A percentile compares a stretch with the other conserved stretches of the same genome.
These are phyloP conservation scores for Liodrosophila aerea DNA, from an alignment of 2,888 invertebrate species.

Conservation along the genomic window DNA sequence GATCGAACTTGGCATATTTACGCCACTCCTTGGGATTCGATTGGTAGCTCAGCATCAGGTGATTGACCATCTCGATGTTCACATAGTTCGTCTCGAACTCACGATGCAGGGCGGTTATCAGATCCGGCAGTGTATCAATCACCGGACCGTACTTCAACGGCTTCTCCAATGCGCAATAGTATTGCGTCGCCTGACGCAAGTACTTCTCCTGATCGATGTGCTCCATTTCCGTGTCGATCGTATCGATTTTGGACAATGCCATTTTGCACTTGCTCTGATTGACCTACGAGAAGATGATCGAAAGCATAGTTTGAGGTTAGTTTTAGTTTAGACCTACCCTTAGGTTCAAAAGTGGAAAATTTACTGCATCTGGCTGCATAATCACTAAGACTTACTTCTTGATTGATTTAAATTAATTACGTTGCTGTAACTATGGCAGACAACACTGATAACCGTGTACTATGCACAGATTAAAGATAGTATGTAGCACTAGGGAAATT, in stretches of 20 bases:
- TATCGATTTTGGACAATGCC: constrained; percentile 71
- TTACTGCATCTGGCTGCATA: constrained; percentile 28
- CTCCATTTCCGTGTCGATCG: constrained; percentile 72
- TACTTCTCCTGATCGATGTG: constrained; percentile 80
- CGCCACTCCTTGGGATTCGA: constrained; percentile 96
- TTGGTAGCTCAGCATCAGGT: constrained; percentile 90
- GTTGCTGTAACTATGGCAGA: constrained; percentile 19
- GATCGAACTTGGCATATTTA: constrained; percentile 96
- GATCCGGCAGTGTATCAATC: constrained; percentile 84
- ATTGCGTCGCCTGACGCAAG: constrained; percentile 79
- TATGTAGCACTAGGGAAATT: neutral
- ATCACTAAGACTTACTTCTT: constrained; percentile 37
- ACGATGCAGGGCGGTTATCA: constrained; percentile 87
- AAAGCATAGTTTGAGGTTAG: neutral
- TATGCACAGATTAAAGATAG: too few species aligned
- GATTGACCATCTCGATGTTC: constrained; percentile 94
- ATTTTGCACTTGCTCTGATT: constrained; percentile 77
- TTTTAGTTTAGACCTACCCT: neutral
- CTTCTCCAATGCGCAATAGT: constrained; percentile 81
- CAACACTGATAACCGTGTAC: constrained; percentile 36
- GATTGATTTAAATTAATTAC: constrained; percentile 70
- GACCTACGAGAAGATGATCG: constrained; percentile 73
- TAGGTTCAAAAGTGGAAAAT: constrained; percentile 41
- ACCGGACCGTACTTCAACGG: constrained; percentile 80
- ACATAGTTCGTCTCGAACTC: constrained; percentile 92